These are phyloP conservation scores for Oligia strigilis DNA, from an alignment of 2,888 invertebrate species.

Conservation along the genomic window DNA sequence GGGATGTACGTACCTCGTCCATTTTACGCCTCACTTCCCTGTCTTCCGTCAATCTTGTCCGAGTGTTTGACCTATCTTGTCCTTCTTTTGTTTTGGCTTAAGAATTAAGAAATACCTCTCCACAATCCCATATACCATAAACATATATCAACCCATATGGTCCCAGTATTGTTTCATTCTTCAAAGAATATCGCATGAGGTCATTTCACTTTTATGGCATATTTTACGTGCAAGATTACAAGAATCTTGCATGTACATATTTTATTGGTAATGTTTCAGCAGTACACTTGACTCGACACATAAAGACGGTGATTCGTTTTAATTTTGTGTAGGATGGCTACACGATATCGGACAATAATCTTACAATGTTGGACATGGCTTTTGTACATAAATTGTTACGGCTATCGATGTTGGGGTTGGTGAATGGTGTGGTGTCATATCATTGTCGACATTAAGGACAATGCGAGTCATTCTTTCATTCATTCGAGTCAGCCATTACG, in stretches of 20 bases:
- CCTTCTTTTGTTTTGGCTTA: background rate
- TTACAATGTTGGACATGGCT: constrained; percentile 17
- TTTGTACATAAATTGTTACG: constrained; percentile 10
- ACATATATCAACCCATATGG: background rate
- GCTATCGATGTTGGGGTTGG: background rate
- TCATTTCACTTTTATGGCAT: constrained; percentile 44
- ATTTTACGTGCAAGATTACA: too few relatives aligned
- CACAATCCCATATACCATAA: background rate
- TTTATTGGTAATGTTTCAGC: constrained; percentile 48
- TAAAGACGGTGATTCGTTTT: constrained; percentile 2
- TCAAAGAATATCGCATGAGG: constrained; percentile 36
- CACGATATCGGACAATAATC: constrained; percentile 18
- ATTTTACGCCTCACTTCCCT: background rate
- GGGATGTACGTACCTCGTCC: too few relatives aligned
- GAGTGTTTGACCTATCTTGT: background rate
- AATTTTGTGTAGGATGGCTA: constrained; percentile 48
- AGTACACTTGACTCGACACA: constrained; percentile 25
- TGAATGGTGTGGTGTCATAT: constrained; percentile 15
- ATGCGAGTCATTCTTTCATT: background rate
- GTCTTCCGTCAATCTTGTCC: background rate
- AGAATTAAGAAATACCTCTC: background rate
- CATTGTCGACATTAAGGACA: background rate
- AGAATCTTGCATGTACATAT: constrained; percentile 28
- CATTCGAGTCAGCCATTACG: too few relatives aligned
- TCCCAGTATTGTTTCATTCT: constrained; percentile 20